Evolutionary conservation across 2,797 vertebrate species (phyloP), one percentile per base, ranked within the genome.

Genomic region (Lepilemur septentrionalis): DNA sequence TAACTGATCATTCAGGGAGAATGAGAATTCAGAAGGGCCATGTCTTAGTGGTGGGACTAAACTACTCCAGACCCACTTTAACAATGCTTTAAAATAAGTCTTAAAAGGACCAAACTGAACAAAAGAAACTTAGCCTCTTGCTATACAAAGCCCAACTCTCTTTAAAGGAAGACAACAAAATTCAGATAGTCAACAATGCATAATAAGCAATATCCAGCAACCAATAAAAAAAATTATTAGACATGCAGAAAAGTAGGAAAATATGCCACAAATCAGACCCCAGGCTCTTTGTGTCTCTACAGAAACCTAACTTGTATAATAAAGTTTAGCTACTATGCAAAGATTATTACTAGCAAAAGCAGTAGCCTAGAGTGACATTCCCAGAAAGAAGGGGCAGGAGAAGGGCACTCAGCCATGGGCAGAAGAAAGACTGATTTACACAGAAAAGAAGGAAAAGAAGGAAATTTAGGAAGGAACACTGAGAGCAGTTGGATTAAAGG

Each of bases 161-260:
- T 89, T 89, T 70, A 96, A 95, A 88, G 20, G 30, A 93, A 89
- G 28, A 72, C 10, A 80, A 92, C 55, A 91, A 79, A 96, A 65
- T 89, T 65, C 52, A 94, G 52, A 96, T 1, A 61, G 10, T 35
- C 13, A 80, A 46, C 46, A 72, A 78, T 78, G 52, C 61, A 65
- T 57, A 50, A 55, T 65, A 73, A 72, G 22, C n/a, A 83, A 93
- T 87, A 76, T 69, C 48, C 8, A 92, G 41, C 35, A 94, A 50
- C 41, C 46, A 90, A n/a, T 69, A 59, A 90, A 82, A 88, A 88
- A 69, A 89, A 83, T 48, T 41, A 92, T 10, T 91, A 82, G 48
- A 86, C 35, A 57, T 41, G 17, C 25, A 89, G 70, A 93, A 46
- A 92, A 72, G 8, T 38, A 55, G 55, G 43, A 82, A 94, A 94